Evolutionary conservation across 2,888 invertebrate genomes (phyloP).

Genomic region (Hecatera dysodea): DNA sequence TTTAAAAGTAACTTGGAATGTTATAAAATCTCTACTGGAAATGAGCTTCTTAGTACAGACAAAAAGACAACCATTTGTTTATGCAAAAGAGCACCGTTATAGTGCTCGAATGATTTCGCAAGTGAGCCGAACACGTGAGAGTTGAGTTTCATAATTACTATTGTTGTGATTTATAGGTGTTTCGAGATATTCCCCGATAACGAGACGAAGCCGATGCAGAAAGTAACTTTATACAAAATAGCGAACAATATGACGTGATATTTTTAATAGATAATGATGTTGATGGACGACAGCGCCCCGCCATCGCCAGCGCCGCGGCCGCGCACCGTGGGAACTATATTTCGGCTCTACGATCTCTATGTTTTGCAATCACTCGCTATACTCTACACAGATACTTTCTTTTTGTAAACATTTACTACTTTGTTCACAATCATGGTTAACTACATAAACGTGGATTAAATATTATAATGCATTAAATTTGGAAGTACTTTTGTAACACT

Average conservation of each 20-base stretch:
- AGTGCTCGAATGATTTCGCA: conserved; percentile 68
- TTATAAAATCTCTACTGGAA: conserved; percentile 3
- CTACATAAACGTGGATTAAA: not conserved
- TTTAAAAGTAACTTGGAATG: not conserved
- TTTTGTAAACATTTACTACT: conserved; percentile 73
- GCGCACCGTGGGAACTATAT: conserved; percentile 88
- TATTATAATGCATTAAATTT: conserved; percentile 17
- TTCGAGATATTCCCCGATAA: conserved; percentile 83
- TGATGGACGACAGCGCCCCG: conserved; percentile 88
- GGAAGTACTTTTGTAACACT: conserved; percentile 12
- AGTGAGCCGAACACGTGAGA: conserved; percentile 67
- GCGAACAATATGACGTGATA: conserved; percentile 90
- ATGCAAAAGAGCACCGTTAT: conserved; percentile 62
- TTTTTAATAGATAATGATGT: conserved; percentile 90
- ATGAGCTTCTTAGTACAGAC: not conserved
- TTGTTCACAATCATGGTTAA: conserved; percentile 35
- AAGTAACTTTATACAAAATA: conserved; percentile 89
- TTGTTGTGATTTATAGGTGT: conserved; percentile 87
- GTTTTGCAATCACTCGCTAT: conserved; percentile 86
- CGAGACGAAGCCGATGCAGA: conserved; percentile 77
- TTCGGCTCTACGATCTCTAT: conserved; percentile 83
- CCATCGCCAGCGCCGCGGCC: conserved; percentile 70
- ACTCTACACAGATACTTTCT: conserved; percentile 72
- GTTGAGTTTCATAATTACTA: conserved; percentile 83
- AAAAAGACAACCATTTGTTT: conserved; percentile 60